These are phyloP conservation scores for Netelia inedita DNA, from an alignment of 2,888 invertebrate genomes.

Conservation along the genomic window DNA sequence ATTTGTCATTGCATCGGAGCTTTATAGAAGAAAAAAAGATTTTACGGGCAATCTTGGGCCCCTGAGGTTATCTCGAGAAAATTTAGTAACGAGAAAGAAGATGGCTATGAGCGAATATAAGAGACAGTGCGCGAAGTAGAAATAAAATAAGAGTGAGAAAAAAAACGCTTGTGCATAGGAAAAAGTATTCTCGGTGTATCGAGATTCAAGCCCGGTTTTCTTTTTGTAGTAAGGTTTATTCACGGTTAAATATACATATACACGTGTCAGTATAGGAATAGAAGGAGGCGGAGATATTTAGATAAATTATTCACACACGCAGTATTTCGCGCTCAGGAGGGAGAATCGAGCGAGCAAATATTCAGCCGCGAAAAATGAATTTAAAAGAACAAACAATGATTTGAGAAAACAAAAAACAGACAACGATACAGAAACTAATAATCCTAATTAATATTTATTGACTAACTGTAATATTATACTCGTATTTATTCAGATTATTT, in stretches of 20 bases:
- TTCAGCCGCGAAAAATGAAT: not conserved
- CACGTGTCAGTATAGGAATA: slow-evolving; percentile 24
- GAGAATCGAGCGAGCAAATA: slow-evolving; percentile 27
- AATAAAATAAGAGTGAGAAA: slow-evolving; percentile 20
- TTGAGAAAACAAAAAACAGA: slow-evolving; percentile 18
- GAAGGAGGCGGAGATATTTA: slow-evolving; percentile 32
- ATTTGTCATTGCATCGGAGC: slow-evolving; percentile 22
- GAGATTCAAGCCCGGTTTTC: slow-evolving; percentile 43
- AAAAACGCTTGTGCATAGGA: slow-evolving; percentile 21
- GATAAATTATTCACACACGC: slow-evolving; percentile 44
- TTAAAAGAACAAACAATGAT: slow-evolving; percentile 17
- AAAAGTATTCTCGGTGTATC: slow-evolving; percentile 43
- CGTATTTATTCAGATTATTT: slow-evolving; percentile 85
- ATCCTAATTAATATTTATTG: slow-evolving; percentile 83
- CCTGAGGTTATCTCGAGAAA: slow-evolving; percentile 8
- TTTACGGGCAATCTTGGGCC: slow-evolving; percentile 12
- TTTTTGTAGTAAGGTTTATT: slow-evolving; percentile 55
- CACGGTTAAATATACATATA: slow-evolving; percentile 46
- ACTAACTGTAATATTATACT: slow-evolving; percentile 81
- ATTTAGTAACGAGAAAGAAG: slow-evolving; percentile 12
- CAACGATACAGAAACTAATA: slow-evolving; percentile 69
- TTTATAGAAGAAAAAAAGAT: slow-evolving; percentile 4
- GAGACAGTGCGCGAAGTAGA: not conserved
- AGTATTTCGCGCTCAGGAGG: slow-evolving; percentile 62
- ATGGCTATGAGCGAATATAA: not conserved